A percentile compares a stretch with the other conserved stretches of the same genome.
Evolutionary conservation across 2,888 invertebrate species (phyloP).

Genomic region (Leptinotarsa juncta): DNA sequence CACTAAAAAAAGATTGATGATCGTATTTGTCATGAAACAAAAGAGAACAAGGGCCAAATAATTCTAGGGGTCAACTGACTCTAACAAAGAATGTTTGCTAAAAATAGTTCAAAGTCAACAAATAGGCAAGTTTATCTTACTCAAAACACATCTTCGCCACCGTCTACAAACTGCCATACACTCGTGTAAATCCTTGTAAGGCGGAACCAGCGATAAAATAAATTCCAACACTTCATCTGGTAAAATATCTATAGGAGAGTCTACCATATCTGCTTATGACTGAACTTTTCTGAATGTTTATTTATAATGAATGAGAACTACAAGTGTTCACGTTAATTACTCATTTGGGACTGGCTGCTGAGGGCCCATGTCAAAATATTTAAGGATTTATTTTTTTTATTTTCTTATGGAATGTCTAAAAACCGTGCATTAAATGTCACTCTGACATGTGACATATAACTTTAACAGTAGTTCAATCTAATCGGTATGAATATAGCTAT

Average conservation of each 20-base stretch:
- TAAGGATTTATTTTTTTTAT: conserved; percentile 33
- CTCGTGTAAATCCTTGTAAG: conserved; percentile 89
- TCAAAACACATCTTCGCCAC: conserved; percentile 86
- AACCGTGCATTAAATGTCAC: neutral
- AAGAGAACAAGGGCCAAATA: conserved; percentile 23
- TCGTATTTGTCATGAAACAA: conserved; percentile 25
- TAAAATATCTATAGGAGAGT: conserved; percentile 73
- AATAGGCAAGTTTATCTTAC: conserved; percentile 70
- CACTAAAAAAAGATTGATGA: conserved; percentile 9
- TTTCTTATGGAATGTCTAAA: conserved; percentile 22
- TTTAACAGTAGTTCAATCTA: neutral
- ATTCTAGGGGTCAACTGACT: conserved; percentile 30
- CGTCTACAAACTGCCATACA: conserved; percentile 88
- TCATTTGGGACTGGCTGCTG: conserved; percentile 27
- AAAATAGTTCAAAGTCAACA: conserved; percentile 42
- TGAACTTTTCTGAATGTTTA: conserved; percentile 6
- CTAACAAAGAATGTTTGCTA: conserved; percentile 37
- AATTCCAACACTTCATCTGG: conserved; percentile 96
- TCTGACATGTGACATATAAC: neutral
- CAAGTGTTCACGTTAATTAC: conserved; percentile 21
- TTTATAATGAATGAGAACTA: neutral
- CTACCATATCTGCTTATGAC: conserved; percentile 33
- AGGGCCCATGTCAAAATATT: conserved; percentile 18
- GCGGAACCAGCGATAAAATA: conserved; percentile 88
- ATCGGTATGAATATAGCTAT: neutral